Evolutionary conservation across 2,113 vertebrate genomes (phyloP), one percentile per base, ranked within the genome.

Genomic region (Sisor rabdophorus): DNA sequence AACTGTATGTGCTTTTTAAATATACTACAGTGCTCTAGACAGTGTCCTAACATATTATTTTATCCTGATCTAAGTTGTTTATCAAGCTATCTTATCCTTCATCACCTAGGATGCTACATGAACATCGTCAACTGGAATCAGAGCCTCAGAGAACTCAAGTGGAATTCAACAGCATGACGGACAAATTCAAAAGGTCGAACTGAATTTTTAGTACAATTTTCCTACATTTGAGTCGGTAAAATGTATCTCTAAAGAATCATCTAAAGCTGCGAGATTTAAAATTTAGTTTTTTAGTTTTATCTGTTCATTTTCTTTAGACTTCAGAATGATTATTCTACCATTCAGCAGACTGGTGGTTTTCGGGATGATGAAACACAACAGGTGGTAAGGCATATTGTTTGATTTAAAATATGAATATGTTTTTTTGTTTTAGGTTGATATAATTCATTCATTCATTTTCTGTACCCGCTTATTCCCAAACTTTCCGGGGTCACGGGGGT

Each of bases 91-190:
- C 1, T 22, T 40, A 28, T 68, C 17, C 30, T 22, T 54, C 24
- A 47, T 16, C 20, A 32, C 28, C 26, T 3, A 93, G 92, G 78
- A 70, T 80, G 16, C 72, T 90, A n/a, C 88, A 89, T 55, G 84
- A 88, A 50, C 90, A 91, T 58, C 89, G 89, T 55, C 63, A 88
- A 60, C 48, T 93, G 79, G 91, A 93, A 81, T 52, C 69, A 19
- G 89, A 91, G 65, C 89, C 92, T 44, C 90, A 89, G 79, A 89
- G 63, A 82, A 92, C 90, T 9, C 89, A 87, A 4, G 60, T 84
- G 50, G 92, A 92, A 73, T 81, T 93, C 1, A 80, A 76, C 52
- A 80, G 64, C 73, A 84, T 93, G 71, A 88, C 85, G 40, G 89
- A 91, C 15, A 88, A 72, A 30, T 92, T 92, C 74, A 86, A 79